A percentile compares a stretch with the other conserved stretches of the same genome.
These are phyloP conservation scores for Anarhynchus alexandrinus DNA, from an alignment of 2,113 vertebrate species.

Conservation along the genomic window DNA sequence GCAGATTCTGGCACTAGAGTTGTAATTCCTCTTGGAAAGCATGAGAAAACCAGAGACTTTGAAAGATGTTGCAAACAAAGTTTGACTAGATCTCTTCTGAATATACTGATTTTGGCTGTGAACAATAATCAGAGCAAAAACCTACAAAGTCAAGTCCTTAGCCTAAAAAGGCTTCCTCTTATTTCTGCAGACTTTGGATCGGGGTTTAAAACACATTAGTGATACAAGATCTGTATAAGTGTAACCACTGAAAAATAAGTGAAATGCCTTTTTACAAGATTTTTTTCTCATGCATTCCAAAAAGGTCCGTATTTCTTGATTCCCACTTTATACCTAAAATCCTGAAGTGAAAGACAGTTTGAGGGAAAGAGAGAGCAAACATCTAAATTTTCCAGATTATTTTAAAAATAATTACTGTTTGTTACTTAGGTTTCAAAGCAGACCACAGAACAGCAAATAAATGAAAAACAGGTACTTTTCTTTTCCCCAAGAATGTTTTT, in stretches of 20 bases:
- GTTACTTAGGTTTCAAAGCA: not conserved
- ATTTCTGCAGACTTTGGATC: not conserved
- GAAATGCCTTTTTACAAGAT: not conserved
- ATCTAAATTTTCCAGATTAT: not conserved
- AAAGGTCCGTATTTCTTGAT: not conserved
- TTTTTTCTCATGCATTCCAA: not conserved
- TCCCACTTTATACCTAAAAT: not conserved
- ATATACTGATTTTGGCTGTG: not conserved
- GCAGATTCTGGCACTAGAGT: not conserved
- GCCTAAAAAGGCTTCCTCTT: not conserved
- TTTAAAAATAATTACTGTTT: not conserved
- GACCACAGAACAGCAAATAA: not conserved
- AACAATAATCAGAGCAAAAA: not conserved
- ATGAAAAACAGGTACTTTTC: conserved; percentile 17
- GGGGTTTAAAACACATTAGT: not conserved
- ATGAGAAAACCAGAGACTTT: not conserved
- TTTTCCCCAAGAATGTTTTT: conserved; percentile 57
- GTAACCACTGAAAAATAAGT: not conserved
- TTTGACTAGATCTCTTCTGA: not conserved
- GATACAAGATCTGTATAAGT: not conserved
- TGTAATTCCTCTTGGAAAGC: not conserved
- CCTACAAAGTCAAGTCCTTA: not conserved
- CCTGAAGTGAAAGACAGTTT: not conserved
- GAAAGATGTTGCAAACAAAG: not conserved
- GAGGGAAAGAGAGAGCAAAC: not conserved